Evolutionary conservation across 2,888 invertebrate species (phyloP), one percentile per base, ranked within the genome.

Genomic region (Escarpia spicata): DNA sequence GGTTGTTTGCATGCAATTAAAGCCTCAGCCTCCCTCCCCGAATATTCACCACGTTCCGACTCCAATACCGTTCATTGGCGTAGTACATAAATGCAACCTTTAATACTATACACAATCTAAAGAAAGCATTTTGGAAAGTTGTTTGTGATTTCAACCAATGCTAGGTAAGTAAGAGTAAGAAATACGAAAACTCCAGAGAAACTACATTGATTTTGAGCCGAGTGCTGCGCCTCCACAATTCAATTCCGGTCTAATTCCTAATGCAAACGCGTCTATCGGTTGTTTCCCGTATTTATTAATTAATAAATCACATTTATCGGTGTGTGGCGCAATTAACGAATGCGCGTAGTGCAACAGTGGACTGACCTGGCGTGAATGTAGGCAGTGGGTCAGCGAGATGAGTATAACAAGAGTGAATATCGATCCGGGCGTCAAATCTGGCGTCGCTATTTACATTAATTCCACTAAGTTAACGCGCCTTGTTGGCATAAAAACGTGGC

Each of bases 381-480:
- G 75, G 19, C 1, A 3, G 19, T 75, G 75, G 75, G 75, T 75
- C 75, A 75, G 26, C 75, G n/a, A 75, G 75, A 26, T 6, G 75
- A 75, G 75, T 75, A n/a, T 75, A 75, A 75, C 75, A 75, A 75
- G 26, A 26, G 4, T 15, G 75, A 19, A 26, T 75, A 75, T 75
- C 75, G 75, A 75, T 75, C 75, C 52, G 52, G 52, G 10, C 52
- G 52, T 52, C 52, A 52, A 52, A 9, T 52, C 52, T 6, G 3
- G 75, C 75, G 26, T 75, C 19, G 75, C 75, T 75, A 75, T 75
- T 75, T 75, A 75, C 75, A 75, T 75, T 75, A 75, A 75, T 75
- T 19, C 75, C 75, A 75, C 75, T 6, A n/a, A n/a, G n/a, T n/a
- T n/a, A 75, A 75, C 75, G 75, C 75, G 75, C 75, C 26, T 75